These are phyloP conservation scores for Gymnarchus niloticus DNA, from an alignment of 2,113 vertebrate genomes.

Conservation along the genomic window DNA sequence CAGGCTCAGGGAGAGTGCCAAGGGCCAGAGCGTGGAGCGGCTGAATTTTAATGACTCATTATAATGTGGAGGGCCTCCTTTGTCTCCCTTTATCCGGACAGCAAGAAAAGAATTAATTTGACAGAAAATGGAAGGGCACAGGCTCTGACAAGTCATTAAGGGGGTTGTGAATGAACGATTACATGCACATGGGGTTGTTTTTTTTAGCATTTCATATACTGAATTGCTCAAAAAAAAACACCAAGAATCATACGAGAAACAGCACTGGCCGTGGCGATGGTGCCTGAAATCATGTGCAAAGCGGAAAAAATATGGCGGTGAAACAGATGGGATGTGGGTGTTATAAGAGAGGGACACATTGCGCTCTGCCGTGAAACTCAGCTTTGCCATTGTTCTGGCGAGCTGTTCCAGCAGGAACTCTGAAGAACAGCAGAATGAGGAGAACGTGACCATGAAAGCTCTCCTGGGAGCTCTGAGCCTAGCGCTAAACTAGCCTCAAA, in stretches of 20 bases:
- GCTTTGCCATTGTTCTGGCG: slow-evolving; percentile 63
- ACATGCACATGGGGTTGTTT: slow-evolving; percentile 74
- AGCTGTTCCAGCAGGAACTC: slow-evolving; percentile 70
- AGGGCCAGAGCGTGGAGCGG: slow-evolving; percentile 64
- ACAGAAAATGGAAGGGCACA: slow-evolving; percentile 96
- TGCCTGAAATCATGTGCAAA: slow-evolving; percentile 52
- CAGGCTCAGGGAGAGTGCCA: slow-evolving; percentile 68
- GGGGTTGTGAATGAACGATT: slow-evolving; percentile 79
- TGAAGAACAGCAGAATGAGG: slow-evolving; percentile 67
- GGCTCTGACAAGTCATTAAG: slow-evolving; percentile 92
- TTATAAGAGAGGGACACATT: slow-evolving; percentile 61
- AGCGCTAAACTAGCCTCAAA: slow-evolving; percentile 48
- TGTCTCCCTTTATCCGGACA: slow-evolving; percentile 94
- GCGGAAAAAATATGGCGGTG: slow-evolving; percentile 63
- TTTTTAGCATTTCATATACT: slow-evolving; percentile 48
- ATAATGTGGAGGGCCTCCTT: slow-evolving; percentile 75
- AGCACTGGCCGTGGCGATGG: slow-evolving; percentile 36
- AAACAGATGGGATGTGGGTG: slow-evolving; percentile 72
- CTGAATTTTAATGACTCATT: slow-evolving; percentile 99
- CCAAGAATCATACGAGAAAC: background rate
- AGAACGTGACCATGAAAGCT: slow-evolving; percentile 53
- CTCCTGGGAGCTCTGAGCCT: slow-evolving; percentile 60
- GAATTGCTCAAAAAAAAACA: slow-evolving; percentile 32
- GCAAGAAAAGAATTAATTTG: slow-evolving; percentile 99
- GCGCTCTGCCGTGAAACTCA: slow-evolving; percentile 64